phyloP scores from a whole-genome alignment of 30 jellyfish, hydroid and myxozoan genomes.

The Pseudorhiza aurosa region DNA sequence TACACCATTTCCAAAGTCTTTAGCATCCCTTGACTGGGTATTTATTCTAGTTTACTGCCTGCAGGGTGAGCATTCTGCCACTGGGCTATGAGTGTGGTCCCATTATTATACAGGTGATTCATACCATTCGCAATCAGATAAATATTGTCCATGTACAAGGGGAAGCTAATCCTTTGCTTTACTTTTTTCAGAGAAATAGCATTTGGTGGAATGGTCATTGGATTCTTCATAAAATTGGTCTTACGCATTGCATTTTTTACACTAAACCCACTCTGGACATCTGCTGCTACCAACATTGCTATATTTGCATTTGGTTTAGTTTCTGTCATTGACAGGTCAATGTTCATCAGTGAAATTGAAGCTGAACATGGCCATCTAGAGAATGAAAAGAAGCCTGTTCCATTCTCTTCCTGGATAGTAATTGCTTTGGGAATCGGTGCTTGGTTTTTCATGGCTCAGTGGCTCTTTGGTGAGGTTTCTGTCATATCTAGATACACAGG shows the following conservation, averaged over 20 bases:
- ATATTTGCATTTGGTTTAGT: conserved; percentile 23
- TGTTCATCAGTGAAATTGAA: not conserved
- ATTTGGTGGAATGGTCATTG: conserved; percentile 47
- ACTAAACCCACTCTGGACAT: conserved; percentile 59
- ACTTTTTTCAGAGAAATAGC: conserved; percentile 38
- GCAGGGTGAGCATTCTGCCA: too few species aligned
- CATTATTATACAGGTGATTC: too few species aligned
- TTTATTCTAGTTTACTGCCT: too few species aligned
- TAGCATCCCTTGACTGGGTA: too few species aligned
- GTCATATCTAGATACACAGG: conserved; percentile 57
- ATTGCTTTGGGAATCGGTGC: conserved; percentile 61
- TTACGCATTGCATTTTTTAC: conserved; percentile 60
- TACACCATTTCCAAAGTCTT: too few species aligned
- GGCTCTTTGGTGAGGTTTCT: conserved; percentile 73
- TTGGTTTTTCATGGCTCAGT: conserved; percentile 67
- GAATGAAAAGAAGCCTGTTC: not conserved
- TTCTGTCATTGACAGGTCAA: conserved; percentile 33
- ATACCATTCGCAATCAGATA: too few species aligned
- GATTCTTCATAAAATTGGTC: conserved; percentile 39
- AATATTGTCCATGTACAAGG: too few species aligned
- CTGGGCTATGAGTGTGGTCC: too few species aligned
- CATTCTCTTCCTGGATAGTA: conserved; percentile 21
- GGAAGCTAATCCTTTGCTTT: too few species aligned
- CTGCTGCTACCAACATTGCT: conserved; percentile 15
- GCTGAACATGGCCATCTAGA: not conserved